These are phyloP conservation scores for Phyllopteryx taeniolatus DNA, from an alignment of 2,113 vertebrate species.

Conservation along the genomic window DNA sequence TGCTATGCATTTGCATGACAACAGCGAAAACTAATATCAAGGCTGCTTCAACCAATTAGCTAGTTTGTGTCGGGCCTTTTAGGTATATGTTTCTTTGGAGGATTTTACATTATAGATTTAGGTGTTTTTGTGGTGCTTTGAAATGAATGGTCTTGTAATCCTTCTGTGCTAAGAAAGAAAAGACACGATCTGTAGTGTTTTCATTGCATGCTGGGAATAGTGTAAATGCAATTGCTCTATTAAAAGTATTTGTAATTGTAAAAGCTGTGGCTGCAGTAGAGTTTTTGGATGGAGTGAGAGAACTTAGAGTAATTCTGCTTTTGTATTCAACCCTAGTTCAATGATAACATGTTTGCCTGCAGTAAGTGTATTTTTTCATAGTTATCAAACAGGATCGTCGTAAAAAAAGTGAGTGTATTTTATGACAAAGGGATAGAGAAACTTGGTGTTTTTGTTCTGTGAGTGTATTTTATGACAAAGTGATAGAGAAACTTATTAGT, in stretches of 20 bases:
- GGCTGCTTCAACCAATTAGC: constrained; percentile 37
- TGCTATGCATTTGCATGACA: constrained; percentile 72
- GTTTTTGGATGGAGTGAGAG: not conserved
- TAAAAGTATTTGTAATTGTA: no score
- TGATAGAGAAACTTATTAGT: not conserved
- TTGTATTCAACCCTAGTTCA: not conserved
- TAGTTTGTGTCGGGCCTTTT: constrained; percentile 17
- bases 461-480: not conserved
- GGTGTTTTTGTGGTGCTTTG: constrained; percentile 1
- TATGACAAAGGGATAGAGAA: not conserved
- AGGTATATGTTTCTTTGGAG: constrained; percentile 5
- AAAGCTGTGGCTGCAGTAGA: not conserved
- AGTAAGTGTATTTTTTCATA: not conserved
- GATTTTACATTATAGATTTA: not conserved
- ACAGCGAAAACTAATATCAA: constrained; percentile 72
- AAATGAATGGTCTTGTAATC: constrained; percentile 23
- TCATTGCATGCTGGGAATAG: not conserved
- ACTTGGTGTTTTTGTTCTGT: not conserved
- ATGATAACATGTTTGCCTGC: not conserved
- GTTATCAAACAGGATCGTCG: not conserved
- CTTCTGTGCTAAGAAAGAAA: not conserved
- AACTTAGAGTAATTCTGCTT: not conserved
- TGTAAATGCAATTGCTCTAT: not conserved
- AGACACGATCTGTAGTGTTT: not conserved
- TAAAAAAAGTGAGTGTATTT: not conserved